A percentile compares a stretch with the other conserved stretches of the same genome.
phyloP scores from a whole-genome alignment of 2,888 invertebrate species.

The Ormyrus pomaceus region DNA sequence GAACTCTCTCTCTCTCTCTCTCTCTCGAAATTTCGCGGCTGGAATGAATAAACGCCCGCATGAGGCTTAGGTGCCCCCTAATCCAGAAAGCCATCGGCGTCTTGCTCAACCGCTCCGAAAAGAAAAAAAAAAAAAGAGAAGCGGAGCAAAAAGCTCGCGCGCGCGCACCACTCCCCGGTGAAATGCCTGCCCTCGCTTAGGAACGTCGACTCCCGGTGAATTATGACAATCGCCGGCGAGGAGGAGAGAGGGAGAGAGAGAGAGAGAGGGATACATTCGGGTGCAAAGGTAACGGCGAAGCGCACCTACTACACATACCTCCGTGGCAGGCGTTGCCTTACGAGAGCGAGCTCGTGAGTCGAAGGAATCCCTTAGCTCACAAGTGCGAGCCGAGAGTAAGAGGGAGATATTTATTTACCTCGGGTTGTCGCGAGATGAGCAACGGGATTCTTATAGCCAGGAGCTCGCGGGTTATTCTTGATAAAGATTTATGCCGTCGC shows the following conservation, averaged over 20 bases:
- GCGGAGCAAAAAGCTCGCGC: conserved; percentile 34
- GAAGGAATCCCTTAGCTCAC: background rate
- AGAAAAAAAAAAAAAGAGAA: background rate
- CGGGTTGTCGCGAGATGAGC: too few relatives aligned
- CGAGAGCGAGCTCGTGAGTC: background rate
- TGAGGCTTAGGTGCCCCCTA: background rate
- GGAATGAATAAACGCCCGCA: background rate
- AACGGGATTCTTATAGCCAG: too few relatives aligned
- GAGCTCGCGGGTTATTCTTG: background rate
- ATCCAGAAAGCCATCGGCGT: background rate
- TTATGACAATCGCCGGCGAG: conserved; percentile 44
- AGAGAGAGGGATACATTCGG: background rate
- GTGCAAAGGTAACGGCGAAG: conserved; percentile 49
- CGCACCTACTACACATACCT: conserved; percentile 49
- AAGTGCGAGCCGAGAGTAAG: background rate
- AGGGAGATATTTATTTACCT: too few relatives aligned
- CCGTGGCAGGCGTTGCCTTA: conserved; percentile 30
- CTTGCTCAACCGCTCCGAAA: conserved; percentile 19
- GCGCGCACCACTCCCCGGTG: conserved; percentile 59
- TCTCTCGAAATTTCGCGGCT: too few relatives aligned
- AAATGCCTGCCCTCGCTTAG: too few relatives aligned
- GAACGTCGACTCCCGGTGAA: conserved; percentile 28
- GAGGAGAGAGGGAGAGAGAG: background rate
- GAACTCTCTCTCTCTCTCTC: too few relatives aligned
- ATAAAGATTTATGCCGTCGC: background rate